phyloP scores from a whole-genome alignment of 2,797 vertebrate species.

The Spinibarbus caldwelli region DNA sequence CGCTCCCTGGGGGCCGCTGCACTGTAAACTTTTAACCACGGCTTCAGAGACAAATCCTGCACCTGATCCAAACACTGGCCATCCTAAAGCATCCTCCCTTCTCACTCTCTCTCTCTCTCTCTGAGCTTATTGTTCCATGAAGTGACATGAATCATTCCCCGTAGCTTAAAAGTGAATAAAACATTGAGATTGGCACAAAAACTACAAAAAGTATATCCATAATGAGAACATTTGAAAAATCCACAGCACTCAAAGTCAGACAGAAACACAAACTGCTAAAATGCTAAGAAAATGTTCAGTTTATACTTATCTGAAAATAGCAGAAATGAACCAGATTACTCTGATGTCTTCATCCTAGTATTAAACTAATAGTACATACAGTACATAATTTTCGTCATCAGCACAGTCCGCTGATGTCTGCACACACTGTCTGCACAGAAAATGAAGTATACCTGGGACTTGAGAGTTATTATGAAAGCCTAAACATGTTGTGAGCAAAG shows the following conservation, averaged over 20 bases:
- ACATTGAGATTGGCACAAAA: neutral
- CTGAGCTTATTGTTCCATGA: constrained; percentile 65
- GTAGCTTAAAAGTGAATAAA: constrained; percentile 37
- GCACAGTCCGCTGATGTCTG: neutral
- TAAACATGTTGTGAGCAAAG: neutral
- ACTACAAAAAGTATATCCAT: neutral
- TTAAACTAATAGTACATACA: neutral
- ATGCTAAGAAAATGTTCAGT: neutral
- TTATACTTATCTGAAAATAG: neutral
- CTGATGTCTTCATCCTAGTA: neutral
- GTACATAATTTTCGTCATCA: neutral
- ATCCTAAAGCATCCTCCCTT: constrained; percentile 70
- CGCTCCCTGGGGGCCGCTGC: constrained; percentile 79
- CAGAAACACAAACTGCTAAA: neutral
- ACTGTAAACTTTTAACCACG: constrained; percentile 85
- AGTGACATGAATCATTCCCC: constrained; percentile 70
- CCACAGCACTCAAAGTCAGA: neutral
- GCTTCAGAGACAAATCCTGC: constrained; percentile 81
- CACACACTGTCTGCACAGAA: neutral
- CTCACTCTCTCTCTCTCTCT: constrained; percentile 54
- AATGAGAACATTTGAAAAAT: neutral
- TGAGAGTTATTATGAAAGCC: neutral
- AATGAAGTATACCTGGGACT: neutral
- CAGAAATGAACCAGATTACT: neutral
- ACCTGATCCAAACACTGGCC: constrained; percentile 76